phyloP scores from a whole-genome alignment of 1,140 invertebrate genomes.

The Drosophila cardini region DNA sequence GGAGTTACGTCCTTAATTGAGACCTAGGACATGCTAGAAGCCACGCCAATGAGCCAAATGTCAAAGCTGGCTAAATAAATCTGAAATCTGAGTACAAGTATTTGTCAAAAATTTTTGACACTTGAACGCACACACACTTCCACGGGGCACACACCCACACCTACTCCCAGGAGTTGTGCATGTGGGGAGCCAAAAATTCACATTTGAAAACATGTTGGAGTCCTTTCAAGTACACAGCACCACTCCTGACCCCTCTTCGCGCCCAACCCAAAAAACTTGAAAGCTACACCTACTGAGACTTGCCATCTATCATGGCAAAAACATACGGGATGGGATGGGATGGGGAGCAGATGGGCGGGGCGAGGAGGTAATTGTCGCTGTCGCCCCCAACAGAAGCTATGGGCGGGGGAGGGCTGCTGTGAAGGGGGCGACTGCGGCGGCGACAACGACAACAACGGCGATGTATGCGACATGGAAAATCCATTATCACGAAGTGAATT shows the following conservation, averaged over 20 bases:
- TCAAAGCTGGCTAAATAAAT: constrained; percentile 42
- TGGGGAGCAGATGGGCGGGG: constrained; percentile 51
- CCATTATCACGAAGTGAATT: constrained; percentile 83
- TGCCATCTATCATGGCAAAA: constrained; percentile 76
- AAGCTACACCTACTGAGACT: constrained; percentile 65
- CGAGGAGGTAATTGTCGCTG: constrained; percentile 74
- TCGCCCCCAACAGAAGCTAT: background rate
- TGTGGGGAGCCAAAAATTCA: constrained; percentile 54
- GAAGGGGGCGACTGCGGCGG: constrained; percentile 31
- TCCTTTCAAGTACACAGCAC: constrained; percentile 61
- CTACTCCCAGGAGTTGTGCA: constrained; percentile 21
- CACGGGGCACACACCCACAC: constrained; percentile 19
- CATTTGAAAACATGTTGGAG: constrained; percentile 67
- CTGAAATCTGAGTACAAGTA: constrained; percentile 47
- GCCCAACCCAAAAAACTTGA: constrained; percentile 35
- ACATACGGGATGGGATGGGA: constrained; percentile 36
- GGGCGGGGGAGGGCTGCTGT: constrained; percentile 35
- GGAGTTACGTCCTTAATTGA: constrained; percentile 57
- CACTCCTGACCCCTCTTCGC: no score
- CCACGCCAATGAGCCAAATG: constrained; percentile 18
- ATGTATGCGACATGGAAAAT: constrained; percentile 81
- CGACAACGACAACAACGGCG: constrained; percentile 58
- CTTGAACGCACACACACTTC: constrained; percentile 30
- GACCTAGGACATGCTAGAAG: constrained; percentile 46
- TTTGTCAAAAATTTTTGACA: constrained; percentile 51